A percentile compares a stretch with the other conserved stretches of the same genome.
Conservation (phyloP, 2,113 vertebrate species). For the Callaeas wilsoni region DNA sequence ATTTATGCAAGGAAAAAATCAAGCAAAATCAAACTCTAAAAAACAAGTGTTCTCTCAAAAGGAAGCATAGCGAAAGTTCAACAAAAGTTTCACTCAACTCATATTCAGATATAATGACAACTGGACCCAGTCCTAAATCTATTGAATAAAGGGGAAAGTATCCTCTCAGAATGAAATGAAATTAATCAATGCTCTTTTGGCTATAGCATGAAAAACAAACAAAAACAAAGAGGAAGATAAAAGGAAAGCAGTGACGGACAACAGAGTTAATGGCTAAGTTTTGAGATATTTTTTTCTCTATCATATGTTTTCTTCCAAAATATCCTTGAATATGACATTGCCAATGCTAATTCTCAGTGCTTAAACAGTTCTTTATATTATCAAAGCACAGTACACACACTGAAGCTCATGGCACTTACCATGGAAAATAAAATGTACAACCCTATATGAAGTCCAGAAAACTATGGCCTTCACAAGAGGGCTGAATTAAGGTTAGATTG, state of each 20-base stretch:
- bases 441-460: background rate
- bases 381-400: background rate
- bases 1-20: background rate
- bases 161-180: conserved; percentile 22
- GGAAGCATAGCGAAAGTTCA: conserved; percentile 12
- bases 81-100: conserved; percentile 18
- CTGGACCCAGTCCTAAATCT: background rate
- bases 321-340: background rate
- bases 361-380: background rate
- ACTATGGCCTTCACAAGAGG: background rate
- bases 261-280: conserved; percentile 4
- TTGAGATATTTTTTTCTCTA: background rate
- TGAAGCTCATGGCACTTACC: background rate
- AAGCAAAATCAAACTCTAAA: background rate
- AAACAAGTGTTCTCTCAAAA: background rate
- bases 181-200: conserved; percentile 29
- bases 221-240: background rate
- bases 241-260: background rate
- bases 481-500: background rate
- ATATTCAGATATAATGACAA: conserved; percentile 10
- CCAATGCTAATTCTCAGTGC: background rate
- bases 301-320: conserved; percentile 16
- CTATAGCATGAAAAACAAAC: conserved; percentile 15
- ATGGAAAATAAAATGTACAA: background rate
- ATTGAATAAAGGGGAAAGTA: conserved; percentile 14